Percentiles rank a stretch among this genome's conserved stretches.
Evolutionary conservation across 1,140 invertebrate species (phyloP).

Genomic region (Drosophila athabasca): DNA sequence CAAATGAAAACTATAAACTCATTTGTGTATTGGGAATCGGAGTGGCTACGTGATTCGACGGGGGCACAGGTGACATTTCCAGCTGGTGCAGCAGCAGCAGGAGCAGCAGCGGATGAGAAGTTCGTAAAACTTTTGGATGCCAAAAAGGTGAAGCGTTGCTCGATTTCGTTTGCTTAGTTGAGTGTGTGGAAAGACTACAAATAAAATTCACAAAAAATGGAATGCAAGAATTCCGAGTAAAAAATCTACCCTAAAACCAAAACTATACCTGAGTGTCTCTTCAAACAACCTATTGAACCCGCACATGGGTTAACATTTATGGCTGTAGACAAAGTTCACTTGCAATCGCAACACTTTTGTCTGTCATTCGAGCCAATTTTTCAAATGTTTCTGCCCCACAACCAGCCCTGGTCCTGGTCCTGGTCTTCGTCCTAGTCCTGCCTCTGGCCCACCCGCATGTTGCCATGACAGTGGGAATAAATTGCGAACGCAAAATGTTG

Average conservation of each 20-base stretch:
- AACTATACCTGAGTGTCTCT: too few relatives aligned
- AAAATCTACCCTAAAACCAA: too few relatives aligned
- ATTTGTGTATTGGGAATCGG: conserved; percentile 63
- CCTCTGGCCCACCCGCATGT: conserved; percentile 32
- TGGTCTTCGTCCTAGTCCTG: neutral
- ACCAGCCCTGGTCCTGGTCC: neutral
- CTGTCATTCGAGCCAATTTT: conserved; percentile 28
- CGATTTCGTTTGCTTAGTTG: neutral
- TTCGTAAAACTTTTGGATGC: conserved; percentile 1
- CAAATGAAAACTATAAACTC: conserved; percentile 68
- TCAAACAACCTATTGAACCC: too few relatives aligned
- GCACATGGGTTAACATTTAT: neutral
- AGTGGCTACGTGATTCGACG: conserved; percentile 44
- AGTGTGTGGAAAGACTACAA: too few relatives aligned
- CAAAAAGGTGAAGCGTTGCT: neutral
- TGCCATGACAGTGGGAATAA: conserved; percentile 57
- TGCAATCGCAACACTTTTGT: conserved; percentile 10
- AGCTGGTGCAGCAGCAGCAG: conserved; percentile 27
- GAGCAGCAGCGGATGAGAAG: conserved; percentile 24
- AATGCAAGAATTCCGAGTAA: too few relatives aligned
- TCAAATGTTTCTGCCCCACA: conserved; percentile 1
- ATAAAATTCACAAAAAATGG: too few relatives aligned
- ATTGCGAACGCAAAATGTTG: conserved; percentile 39
- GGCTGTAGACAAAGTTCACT: neutral
- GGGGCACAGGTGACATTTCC: conserved; percentile 1